Evolutionary conservation across 2,888 invertebrate genomes (phyloP).

Genomic region (Metopia argyrocephala): DNA sequence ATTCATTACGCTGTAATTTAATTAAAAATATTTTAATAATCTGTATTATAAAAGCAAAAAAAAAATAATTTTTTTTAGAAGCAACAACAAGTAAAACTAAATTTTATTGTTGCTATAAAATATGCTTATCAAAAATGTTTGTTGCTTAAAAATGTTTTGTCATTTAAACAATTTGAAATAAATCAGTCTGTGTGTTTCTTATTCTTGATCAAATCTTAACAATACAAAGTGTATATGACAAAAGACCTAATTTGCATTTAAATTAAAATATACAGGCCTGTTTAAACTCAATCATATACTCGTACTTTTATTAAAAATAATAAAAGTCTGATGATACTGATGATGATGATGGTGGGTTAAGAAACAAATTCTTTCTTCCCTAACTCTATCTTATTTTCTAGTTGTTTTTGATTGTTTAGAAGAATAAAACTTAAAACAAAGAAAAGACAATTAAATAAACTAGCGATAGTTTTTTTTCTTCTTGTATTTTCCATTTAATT

Average conservation of each 20-base stretch:
- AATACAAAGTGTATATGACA: constrained; percentile 68
- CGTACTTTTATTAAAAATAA: no score
- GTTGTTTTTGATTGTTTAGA: constrained; percentile 4
- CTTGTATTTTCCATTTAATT: background rate
- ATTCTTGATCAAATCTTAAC: constrained; percentile 50
- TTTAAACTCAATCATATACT: constrained; percentile 65
- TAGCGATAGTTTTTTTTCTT: constrained; percentile 46
- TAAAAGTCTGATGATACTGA: no score
- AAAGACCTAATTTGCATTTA: constrained; percentile 77
- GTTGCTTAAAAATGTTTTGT: constrained; percentile 18
- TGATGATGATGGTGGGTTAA: no score
- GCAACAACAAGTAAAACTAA: background rate
- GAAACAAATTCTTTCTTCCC: no score
- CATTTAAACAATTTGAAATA: background rate
- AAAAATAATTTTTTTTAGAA: background rate
- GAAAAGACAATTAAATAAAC: constrained; percentile 50
- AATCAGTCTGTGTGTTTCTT: background rate
- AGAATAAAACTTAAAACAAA: constrained; percentile 36
- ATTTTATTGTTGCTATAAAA: constrained; percentile 34
- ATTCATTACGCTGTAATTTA: constrained; percentile 44
- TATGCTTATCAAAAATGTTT: constrained; percentile 40
- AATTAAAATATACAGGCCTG: constrained; percentile 73
- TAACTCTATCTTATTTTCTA: background rate
- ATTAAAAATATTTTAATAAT: constrained; percentile 22
- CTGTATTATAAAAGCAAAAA: constrained; percentile 7